These are phyloP conservation scores for Passerina amoena DNA, from an alignment of 2,113 vertebrate genomes.

Conservation along the genomic window DNA sequence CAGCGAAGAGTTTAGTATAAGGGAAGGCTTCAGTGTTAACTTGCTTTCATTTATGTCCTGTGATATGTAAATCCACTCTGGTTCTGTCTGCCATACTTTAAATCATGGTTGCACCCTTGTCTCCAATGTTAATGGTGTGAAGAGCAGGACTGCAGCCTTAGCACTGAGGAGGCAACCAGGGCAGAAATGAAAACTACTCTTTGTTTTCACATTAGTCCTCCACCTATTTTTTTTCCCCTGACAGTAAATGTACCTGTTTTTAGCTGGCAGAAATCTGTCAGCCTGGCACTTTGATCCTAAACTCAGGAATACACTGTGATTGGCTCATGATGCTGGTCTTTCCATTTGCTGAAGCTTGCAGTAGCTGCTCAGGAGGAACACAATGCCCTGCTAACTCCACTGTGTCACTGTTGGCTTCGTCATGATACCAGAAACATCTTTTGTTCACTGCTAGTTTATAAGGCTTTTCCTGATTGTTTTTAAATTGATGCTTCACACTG, in stretches of 20 bases:
- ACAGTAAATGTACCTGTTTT: background rate
- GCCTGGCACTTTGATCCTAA: background rate
- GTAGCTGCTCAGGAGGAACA: conserved; percentile 23
- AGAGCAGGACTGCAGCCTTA: background rate
- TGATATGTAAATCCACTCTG: background rate
- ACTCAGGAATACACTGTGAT: background rate
- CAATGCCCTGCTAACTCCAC: background rate
- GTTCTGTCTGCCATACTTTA: background rate
- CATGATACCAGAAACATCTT: conserved; percentile 26
- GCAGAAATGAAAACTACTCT: background rate
- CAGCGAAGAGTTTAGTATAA: background rate
- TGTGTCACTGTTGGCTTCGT: conserved; percentile 24
- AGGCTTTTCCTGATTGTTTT: conserved; percentile 45
- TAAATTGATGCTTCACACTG: background rate
- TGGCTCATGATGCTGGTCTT: background rate
- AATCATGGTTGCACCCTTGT: background rate
- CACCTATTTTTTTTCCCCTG: background rate
- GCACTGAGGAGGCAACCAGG: background rate
- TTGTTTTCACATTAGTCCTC: background rate
- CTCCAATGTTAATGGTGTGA: background rate
- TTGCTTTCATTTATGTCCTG: background rate
- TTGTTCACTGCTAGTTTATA: background rate
- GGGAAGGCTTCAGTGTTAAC: background rate
- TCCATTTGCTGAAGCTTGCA: conserved; percentile 20
- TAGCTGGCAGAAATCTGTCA: background rate